A percentile compares a stretch with the other conserved stretches of the same genome.
Evolutionary conservation across 2,888 invertebrate genomes (phyloP).

Genomic region (Lydus trimaculatus): DNA sequence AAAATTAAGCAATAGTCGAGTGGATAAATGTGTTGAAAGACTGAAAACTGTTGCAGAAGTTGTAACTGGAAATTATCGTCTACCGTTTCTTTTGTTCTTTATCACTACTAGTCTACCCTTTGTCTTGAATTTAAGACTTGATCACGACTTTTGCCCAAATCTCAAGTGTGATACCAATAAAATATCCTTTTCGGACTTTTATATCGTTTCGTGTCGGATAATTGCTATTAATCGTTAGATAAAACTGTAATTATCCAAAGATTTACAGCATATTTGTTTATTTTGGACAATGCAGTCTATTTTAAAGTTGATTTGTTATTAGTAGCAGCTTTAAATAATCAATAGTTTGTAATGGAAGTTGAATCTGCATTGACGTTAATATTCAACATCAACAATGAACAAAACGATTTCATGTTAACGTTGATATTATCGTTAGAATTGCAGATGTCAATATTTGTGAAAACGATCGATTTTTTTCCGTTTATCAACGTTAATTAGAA

Average conservation of each 20-base stretch:
- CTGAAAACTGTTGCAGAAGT: neutral
- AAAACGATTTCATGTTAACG: no score
- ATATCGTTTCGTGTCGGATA: neutral
- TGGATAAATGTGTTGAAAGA: neutral
- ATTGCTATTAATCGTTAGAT: neutral
- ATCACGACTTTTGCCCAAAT: neutral
- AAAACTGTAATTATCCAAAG: neutral
- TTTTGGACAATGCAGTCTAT: neutral
- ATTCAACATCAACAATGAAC: no score
- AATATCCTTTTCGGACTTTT: neutral
- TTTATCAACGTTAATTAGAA: no score
- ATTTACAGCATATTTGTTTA: neutral
- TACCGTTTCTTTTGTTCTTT: neutral
- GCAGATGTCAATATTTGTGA: no score
- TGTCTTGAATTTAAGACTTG: neutral
- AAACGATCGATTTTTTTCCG: no score
- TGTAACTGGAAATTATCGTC: slow-evolving; percentile 2
- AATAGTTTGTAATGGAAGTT: neutral
- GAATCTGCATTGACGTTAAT: no score
- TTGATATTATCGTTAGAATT: no score
- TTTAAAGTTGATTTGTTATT: neutral
- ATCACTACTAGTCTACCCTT: neutral
- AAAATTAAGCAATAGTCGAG: no score
- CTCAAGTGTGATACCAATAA: neutral
- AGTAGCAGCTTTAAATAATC: neutral